Evolutionary conservation across 2,797 vertebrate species (phyloP), one percentile per base, ranked within the genome.

Genomic region (Chelidonichthys spinosus): DNA sequence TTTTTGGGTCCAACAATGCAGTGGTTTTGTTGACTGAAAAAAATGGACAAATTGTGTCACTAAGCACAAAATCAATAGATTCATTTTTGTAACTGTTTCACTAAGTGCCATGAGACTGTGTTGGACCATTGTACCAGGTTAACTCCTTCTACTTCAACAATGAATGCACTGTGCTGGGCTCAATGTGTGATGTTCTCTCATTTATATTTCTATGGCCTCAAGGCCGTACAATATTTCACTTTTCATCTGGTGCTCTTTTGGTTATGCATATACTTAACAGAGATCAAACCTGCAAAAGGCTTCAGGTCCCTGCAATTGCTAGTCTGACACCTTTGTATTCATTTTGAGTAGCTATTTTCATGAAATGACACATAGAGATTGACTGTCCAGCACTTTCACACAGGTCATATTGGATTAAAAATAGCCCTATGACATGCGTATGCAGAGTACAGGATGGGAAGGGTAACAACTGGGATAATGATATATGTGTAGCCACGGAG

Each of bases 401-500:
- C 17, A 7, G 6, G 13, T 58, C 32, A 32, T 2, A 15, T 2
- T n/a, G 40, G 8, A 25, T 18, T 25, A 49, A 7, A 55, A 50
- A n/a, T 35, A 50, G 37, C 37, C 6, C 7, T 40, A 6, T 49
- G 40, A 13, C 1, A 17, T 54, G 40, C 1, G 4, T 5, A 11
- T 62, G 35, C n/a, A n/a, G n/a, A 18, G 6, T 42, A 11, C 58
- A 49, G 42, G 35, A 39, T 46, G 49, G 42, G 66, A 52, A 74
- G 32, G 44, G 44, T 32, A 17, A 32, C 33, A 3, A 67, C 1
- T 62, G 37, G 32, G 3, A 11, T 72, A 2, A 63, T 47, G 46
- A 33, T 32, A 9, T 61, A 6, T n/a, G 5, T 14, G 47, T 39
- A 8, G n/a, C 25, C 8, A 43, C 15, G 18, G 4, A 25, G 9